Percentiles rank a stretch among this genome's conserved stretches.
phyloP scores from a whole-genome alignment of 2,888 invertebrate species.

The Cyrtodaria siliqua region DNA sequence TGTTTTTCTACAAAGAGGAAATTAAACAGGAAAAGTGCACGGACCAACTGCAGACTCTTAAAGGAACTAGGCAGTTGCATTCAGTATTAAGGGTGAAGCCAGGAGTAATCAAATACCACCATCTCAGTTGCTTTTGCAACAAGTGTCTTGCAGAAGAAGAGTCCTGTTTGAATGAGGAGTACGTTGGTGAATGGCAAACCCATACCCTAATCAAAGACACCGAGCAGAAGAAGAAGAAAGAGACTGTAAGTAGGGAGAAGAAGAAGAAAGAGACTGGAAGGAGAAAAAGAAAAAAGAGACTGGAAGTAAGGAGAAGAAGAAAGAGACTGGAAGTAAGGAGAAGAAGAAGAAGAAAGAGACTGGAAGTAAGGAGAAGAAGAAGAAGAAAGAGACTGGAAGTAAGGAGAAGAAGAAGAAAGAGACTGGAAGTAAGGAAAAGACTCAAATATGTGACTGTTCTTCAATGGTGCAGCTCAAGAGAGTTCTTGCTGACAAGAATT shows the following conservation, averaged over 20 bases:
- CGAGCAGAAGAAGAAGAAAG: not conserved
- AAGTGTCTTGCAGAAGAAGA: conserved; percentile 6
- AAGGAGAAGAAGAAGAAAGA: conserved; percentile 2
- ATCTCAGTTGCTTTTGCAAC: conserved; percentile 43
- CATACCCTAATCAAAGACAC: not conserved
- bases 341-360: no score
- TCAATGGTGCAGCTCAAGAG: not conserved
- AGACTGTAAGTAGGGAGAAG: no score
- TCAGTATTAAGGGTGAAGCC: conserved; percentile 30
- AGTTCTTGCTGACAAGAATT: not conserved
- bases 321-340: no score
- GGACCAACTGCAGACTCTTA: conserved; percentile 8
- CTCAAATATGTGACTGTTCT: not conserved
- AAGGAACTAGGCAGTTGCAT: conserved; percentile 40
- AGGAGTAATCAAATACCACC: conserved; percentile 16
- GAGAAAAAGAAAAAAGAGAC: no score
- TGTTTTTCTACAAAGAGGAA: conserved; percentile 27
- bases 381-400: no score
- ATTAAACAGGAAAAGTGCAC: conserved; percentile 3
- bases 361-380: no score
- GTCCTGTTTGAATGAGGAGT: conserved; percentile 10
- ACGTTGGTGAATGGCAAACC: conserved; percentile 19
- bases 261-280: no score
- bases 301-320: no score
- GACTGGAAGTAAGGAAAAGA: not conserved